These are phyloP conservation scores for Cyprinodon tularosa DNA, from an alignment of 2,113 vertebrate species.

Conservation along the genomic window DNA sequence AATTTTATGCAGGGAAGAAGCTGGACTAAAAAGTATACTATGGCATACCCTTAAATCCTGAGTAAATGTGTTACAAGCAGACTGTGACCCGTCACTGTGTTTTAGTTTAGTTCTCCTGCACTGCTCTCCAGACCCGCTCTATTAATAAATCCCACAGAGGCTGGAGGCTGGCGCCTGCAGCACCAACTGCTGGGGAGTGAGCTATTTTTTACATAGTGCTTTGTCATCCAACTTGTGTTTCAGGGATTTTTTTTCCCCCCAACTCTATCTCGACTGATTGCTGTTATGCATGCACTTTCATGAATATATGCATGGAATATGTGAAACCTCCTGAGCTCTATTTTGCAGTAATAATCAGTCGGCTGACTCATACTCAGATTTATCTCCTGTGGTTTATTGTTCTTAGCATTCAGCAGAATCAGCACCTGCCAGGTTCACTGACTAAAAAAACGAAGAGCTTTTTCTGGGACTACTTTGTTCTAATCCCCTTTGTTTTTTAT, in stretches of 20 bases:
- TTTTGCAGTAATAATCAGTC: slow-evolving; percentile 24
- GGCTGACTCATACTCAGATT: slow-evolving; percentile 12
- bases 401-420: background rate
- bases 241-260: slow-evolving; percentile 11
- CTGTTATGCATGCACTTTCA: slow-evolving; percentile 25
- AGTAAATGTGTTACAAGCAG: slow-evolving; percentile 37
- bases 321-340: slow-evolving; percentile 8
- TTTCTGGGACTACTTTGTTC: slow-evolving; percentile 1
- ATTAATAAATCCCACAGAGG: slow-evolving; percentile 70
- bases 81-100: slow-evolving; percentile 34
- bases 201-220: slow-evolving; percentile 67
- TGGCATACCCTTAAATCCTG: background rate
- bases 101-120: slow-evolving; percentile 49
- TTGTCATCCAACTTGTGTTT: slow-evolving; percentile 70
- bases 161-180: slow-evolving; percentile 39
- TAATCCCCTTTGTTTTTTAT: background rate
- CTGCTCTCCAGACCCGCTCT: slow-evolving; percentile 54
- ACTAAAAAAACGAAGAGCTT: background rate
- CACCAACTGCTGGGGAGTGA: slow-evolving; percentile 36
- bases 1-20: background rate
- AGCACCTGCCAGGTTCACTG: slow-evolving; percentile 2
- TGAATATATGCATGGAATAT: slow-evolving; percentile 38
- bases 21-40: background rate
- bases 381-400: slow-evolving; percentile 1
- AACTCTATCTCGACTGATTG: slow-evolving; percentile 16